phyloP scores from a whole-genome alignment of 2,888 invertebrate genomes.

The Pomacea canaliculata region DNA sequence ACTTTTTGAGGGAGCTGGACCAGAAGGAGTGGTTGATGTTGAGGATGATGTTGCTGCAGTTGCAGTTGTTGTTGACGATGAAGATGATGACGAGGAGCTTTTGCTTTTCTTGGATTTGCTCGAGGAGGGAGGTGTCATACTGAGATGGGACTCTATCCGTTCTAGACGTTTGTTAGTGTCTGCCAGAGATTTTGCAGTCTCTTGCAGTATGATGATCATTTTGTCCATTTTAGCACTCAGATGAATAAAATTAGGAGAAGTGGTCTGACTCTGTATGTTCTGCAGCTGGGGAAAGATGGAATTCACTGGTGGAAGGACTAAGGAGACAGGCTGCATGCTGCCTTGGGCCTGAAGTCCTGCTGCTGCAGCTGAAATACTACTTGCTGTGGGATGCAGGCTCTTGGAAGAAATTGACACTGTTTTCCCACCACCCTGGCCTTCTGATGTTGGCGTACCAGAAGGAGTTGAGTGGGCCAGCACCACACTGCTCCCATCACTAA shows the following conservation, averaged over 20 bases:
- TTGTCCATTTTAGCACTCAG: slow-evolving; percentile 32
- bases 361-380: slow-evolving; percentile 16
- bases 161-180: slow-evolving; percentile 33
- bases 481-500: slow-evolving; percentile 24
- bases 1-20: slow-evolving; percentile 17
- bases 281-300: slow-evolving; percentile 34
- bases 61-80: slow-evolving; percentile 15
- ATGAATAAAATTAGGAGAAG: slow-evolving; percentile 32
- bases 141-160: slow-evolving; percentile 31
- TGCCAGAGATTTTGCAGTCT: slow-evolving; percentile 25
- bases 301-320: slow-evolving; percentile 32
- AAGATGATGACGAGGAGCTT: slow-evolving; percentile 13
- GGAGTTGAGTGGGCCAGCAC: slow-evolving; percentile 30
- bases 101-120: slow-evolving; percentile 27
- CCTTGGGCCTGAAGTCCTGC: slow-evolving; percentile 5
- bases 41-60: slow-evolving; percentile 15
- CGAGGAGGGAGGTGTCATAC: slow-evolving; percentile 10
- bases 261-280: slow-evolving; percentile 3
- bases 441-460: slow-evolving; percentile 28
- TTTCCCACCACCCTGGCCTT: slow-evolving; percentile 23
- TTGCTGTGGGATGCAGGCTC: slow-evolving; percentile 15
- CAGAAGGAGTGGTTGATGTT: slow-evolving; percentile 16
- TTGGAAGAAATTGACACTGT: slow-evolving; percentile 24
- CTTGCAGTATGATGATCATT: slow-evolving; percentile 30
- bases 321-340: slow-evolving; percentile 29